A percentile compares a stretch with the other conserved stretches of the same genome.
These are phyloP conservation scores for Diacarnus erythraeanus DNA, from an alignment of 37 sponge, comb jelly and placozoan species.

Conservation along the genomic window DNA sequence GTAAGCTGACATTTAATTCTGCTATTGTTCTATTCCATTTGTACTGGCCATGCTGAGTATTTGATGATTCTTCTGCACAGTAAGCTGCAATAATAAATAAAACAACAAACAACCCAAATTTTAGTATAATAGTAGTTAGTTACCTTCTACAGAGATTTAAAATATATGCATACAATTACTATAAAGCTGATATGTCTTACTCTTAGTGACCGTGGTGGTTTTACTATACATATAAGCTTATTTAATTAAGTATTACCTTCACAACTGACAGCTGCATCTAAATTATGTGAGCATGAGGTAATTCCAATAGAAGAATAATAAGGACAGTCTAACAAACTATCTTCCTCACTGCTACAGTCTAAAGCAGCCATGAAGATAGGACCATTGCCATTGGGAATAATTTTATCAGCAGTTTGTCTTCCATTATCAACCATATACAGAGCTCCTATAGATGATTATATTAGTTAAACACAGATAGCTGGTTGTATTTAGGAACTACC, in stretches of 20 bases:
- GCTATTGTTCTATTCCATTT: conserved; percentile 2
- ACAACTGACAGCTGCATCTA: conserved; percentile 25
- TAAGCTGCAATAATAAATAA: neutral
- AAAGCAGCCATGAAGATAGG: conserved; percentile 33
- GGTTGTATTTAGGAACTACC: neutral
- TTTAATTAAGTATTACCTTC: conserved; percentile 8
- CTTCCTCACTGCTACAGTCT: conserved; percentile 1
- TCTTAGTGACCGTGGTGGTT: too few relatives aligned
- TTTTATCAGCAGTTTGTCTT: neutral
- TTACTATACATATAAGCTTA: neutral
- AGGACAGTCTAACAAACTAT: conserved; percentile 1
- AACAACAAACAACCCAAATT: neutral
- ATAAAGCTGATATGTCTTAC: too few relatives aligned
- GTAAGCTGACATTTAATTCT: neutral
- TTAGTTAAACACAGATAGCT: too few relatives aligned
- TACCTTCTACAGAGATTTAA: too few relatives aligned
- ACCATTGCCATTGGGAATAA: neutral
- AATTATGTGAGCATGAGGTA: neutral
- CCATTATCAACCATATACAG: neutral
- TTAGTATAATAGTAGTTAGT: neutral
- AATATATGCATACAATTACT: too few relatives aligned
- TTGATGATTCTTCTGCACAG: neutral
- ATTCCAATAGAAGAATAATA: conserved; percentile 9
- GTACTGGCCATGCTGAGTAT: neutral
- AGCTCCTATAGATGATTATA: neutral